These are phyloP conservation scores for Clanis bilineata DNA, from an alignment of 2,888 invertebrate species.

Conservation along the genomic window DNA sequence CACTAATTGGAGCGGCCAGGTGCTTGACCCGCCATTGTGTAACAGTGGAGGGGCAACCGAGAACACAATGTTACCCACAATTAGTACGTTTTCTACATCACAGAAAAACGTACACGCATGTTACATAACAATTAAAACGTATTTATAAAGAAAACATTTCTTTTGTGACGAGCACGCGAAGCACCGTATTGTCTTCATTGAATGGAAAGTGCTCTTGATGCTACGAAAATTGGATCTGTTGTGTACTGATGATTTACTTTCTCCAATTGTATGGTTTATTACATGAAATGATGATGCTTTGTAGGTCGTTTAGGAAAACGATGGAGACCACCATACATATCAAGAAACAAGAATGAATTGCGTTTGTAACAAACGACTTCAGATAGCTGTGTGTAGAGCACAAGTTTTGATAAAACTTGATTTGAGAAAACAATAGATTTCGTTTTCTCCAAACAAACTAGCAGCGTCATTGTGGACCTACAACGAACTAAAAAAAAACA, in stretches of 20 bases:
- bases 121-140: slow-evolving; percentile 4
- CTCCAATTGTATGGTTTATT: background rate
- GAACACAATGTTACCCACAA: slow-evolving; percentile 24
- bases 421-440: too few relatives aligned
- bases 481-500: too few relatives aligned
- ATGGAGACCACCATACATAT: background rate
- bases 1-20: slow-evolving; percentile 69
- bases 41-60: slow-evolving; percentile 17
- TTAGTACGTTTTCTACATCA: slow-evolving; percentile 25
- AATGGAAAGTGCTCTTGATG: slow-evolving; percentile 1
- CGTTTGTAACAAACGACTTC: background rate
- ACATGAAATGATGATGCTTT: background rate
- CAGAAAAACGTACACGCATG: slow-evolving; percentile 21
- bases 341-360: background rate
- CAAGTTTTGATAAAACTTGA: too few relatives aligned
- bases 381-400: background rate
- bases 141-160: background rate
- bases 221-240: background rate
- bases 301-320: background rate
- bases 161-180: background rate
- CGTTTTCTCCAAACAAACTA: too few relatives aligned
- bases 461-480: too few relatives aligned
- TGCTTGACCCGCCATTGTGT: slow-evolving; percentile 56
- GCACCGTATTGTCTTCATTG: background rate
- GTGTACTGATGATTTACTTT: background rate